Evolutionary conservation across 2,113 vertebrate genomes (phyloP).

Genomic region (Oplegnathus fasciatus): DNA sequence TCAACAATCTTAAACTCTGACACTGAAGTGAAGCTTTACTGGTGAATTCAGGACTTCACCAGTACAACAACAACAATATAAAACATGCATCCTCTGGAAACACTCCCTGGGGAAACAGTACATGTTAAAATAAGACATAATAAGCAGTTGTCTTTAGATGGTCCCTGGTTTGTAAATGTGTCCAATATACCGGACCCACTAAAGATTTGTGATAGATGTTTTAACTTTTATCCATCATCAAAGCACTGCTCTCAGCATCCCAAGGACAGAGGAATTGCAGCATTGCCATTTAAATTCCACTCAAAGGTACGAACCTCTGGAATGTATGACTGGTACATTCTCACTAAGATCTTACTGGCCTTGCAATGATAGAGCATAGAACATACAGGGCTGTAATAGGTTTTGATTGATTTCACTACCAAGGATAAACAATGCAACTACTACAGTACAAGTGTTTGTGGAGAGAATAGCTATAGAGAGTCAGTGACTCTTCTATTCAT

Average conservation of each 20-base stretch:
- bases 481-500: not conserved
- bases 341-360: slow-evolving; percentile 5
- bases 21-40: not conserved
- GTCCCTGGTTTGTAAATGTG: not conserved
- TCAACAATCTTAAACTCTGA: not conserved
- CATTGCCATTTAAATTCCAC: not conserved
- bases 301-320: not conserved
- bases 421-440: slow-evolving; percentile 3
- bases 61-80: slow-evolving; percentile 13
- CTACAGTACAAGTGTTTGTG: not conserved
- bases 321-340: not conserved
- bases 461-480: not conserved
- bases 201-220: slow-evolving; percentile 27
- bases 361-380: slow-evolving; percentile 16
- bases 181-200: not conserved
- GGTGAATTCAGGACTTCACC: not conserved
- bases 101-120: not conserved
- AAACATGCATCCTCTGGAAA: not conserved
- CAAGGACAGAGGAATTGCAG: slow-evolving; percentile 12
- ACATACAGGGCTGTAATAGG: slow-evolving; percentile 3
- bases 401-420: slow-evolving; percentile 2
- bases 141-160: not conserved
- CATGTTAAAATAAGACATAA: not conserved
- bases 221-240: slow-evolving; percentile 15
- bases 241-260: not conserved